A percentile compares a stretch with the other conserved stretches of the same genome.
phyloP scores from a whole-genome alignment of 2,797 vertebrate species.

The Channa striata region DNA sequence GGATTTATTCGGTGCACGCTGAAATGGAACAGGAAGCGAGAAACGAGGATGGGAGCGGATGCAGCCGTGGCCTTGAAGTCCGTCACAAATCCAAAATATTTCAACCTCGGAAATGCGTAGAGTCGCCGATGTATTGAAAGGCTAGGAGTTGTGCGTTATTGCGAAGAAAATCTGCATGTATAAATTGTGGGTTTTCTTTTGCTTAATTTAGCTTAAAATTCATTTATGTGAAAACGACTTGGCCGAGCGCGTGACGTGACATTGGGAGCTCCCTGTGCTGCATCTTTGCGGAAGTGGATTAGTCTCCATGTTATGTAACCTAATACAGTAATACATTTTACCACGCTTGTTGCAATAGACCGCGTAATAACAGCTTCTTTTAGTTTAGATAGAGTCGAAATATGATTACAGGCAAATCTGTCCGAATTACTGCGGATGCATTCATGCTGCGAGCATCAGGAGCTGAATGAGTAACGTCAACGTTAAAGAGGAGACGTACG shows the following conservation, averaged over 20 bases:
- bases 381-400: fast-evolving
- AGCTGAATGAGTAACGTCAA: background rate
- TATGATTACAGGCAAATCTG: fast-evolving
- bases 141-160: fast-evolving
- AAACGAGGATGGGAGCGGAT: slow-evolving; percentile 48
- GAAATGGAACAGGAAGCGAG: slow-evolving; percentile 23
- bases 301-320: slow-evolving; percentile 70
- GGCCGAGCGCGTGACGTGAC: slow-evolving; percentile 50
- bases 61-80: slow-evolving; percentile 42
- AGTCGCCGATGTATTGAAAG: fast-evolving
- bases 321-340: background rate
- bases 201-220: background rate
- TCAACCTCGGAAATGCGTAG: too few relatives aligned
- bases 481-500: slow-evolving; percentile 53
- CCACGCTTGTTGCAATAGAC: background rate
- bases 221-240: background rate
- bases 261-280: slow-evolving; percentile 50
- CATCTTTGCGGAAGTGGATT: slow-evolving; percentile 80
- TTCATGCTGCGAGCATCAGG: background rate
- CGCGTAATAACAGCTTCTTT: fast-evolving
- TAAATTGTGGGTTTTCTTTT: background rate
- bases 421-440: fast-evolving
- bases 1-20: background rate
- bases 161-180: background rate
- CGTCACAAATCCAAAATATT: background rate